These are phyloP conservation scores for Sebastes minor DNA, from an alignment of 2,797 vertebrate species.

Conservation along the genomic window DNA sequence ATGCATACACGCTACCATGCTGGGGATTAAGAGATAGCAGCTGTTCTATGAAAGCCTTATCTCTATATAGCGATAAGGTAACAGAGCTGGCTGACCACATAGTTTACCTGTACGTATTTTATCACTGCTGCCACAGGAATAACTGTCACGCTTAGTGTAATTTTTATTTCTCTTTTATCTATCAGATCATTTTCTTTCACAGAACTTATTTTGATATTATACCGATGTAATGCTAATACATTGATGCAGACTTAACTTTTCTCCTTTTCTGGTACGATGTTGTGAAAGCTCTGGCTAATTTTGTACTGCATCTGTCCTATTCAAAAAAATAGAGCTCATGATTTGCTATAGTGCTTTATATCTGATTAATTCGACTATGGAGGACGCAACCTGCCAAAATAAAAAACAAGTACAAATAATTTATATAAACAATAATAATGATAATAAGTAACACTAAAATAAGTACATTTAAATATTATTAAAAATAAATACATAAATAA, in stretches of 20 bases:
- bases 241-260: not conserved
- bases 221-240: not conserved
- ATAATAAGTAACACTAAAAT: no score
- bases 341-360: not conserved
- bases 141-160: not conserved
- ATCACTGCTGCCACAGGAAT: no score
- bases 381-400: no score
- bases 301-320: not conserved
- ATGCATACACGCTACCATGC: not conserved
- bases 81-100: not conserved
- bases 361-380: not conserved
- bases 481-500: no score
- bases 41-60: conserved; percentile 27
- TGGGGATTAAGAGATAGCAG: not conserved
- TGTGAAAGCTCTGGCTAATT: not conserved
- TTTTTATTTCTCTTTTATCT: not conserved
- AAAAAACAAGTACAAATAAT: no score
- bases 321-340: not conserved
- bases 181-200: not conserved
- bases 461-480: no score
- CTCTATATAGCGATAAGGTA: not conserved
- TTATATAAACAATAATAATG: no score
- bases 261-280: not conserved
- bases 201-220: not conserved
- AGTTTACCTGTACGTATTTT: not conserved